Base-by-base conservation (phyloP, 2,113 vertebrate species). In the Scomber japonicus region DNA sequence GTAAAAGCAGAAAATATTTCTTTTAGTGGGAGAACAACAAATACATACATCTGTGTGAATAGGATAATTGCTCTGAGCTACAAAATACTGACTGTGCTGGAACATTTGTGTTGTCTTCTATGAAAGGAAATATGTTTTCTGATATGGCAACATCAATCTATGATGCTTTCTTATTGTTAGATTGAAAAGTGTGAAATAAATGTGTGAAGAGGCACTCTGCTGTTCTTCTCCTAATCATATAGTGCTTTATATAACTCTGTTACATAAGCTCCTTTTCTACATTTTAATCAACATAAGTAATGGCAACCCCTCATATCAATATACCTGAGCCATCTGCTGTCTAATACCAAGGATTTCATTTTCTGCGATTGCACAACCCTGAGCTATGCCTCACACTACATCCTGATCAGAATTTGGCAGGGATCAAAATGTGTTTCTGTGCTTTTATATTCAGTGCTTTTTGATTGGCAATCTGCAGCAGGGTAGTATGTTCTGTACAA, bases 221-320 rank as follows among this genome's bases (percentile, higher is more conserved):
- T 60, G 73, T 89, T 78, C 56, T 76, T 53, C 62, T 66, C 76
- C 75, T 76, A 63, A 81, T 67, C 64, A 80, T 40, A 65, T 24
- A 65, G 7, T 51, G 66, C 49, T 82, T 83, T 87, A 53, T 35
- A 35, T 62, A 86, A 80, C 51, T 63, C 31, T 65, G 11, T 90
- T 83, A 72, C 61, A 83, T 80, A 89, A 89, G 61, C 60, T 49
- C 15, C 16, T 69, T 21, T 65, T 70, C 60, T n/a, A 60, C 67
- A 74, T 85, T 92, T 89, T 89, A 90, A 93, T 89, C 84, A 90
- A 78, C 56, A 45, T 73, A 78, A 88, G 83, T 79, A 88, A 89
- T 77, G 71, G 60, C 75, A 81, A 67, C 59, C 62, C n/a, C 56
- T 81, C 48, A 31, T 75, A 87, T 86, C 69, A 81, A 78, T 82